Evolutionary conservation across 2,113 vertebrate species (phyloP), one percentile per base, ranked within the genome.

Genomic region (Tenebrosternarchus preto): DNA sequence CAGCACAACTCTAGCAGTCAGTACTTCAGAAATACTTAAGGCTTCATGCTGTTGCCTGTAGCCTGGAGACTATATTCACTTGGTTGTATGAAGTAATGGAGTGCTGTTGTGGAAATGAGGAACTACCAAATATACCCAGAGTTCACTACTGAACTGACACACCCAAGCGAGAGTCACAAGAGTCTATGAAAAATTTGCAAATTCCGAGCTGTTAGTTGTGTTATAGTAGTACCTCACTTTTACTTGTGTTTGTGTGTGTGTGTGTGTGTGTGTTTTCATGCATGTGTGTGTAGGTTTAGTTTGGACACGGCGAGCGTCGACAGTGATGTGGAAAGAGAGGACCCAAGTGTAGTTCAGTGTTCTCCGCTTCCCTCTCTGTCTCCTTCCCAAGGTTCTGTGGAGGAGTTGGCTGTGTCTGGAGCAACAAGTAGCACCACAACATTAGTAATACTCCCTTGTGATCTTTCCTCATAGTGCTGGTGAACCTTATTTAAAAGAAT

Each of bases 201-300:
- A 2, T 31, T 59, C 46, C 56, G 16, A 50, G 8, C 11, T 50
- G 43, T 50, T 50, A 50, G 16, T 12, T 2, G 43, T 50, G 43
- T 50, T 50, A 50, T 1, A 50, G 9, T 15, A 7, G 12, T 3
- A 50, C 9, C 43, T 50, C 15, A 50, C 9, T 50, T 50, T 50
- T 50, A 63, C 20, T 75, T 19, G 66, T 56, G 11, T 2, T 24
- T 3, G 17, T 67, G 31, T 27, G 16, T 59, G 22, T 29, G 22
- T 39, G 17, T 80, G 36, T 81, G 61, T 78, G 16, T 5, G 6
- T 56, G 55, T 46, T 15, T 79, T 24, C 75, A 24, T 50, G 12
- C 29, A n/a, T 80, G 71, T 69, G 55, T 82, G 33, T 84, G 72
- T 77, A 98, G 96, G 81, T 91, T 96, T 80, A 98, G 95, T 89